Evolutionary conservation across 2,113 vertebrate species (phyloP).

Genomic region (Tichodroma muraria): DNA sequence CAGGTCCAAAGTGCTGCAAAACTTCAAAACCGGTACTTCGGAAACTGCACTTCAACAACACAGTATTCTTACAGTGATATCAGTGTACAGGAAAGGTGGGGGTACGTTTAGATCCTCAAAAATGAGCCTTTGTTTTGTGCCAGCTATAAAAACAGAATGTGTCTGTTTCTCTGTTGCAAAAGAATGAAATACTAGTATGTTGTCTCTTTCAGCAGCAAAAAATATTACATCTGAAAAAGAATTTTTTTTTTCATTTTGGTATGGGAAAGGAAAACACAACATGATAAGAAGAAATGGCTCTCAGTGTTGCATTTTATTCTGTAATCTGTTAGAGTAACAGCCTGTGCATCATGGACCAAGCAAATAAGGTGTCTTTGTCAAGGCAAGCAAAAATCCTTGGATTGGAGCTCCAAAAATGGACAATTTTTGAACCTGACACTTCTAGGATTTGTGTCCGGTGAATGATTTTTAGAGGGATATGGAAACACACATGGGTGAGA

Average conservation of each 20-base stretch:
- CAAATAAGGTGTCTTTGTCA: neutral
- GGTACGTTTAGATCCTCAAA: neutral
- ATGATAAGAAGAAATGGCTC: neutral
- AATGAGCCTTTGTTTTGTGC: neutral
- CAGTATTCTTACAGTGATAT: neutral
- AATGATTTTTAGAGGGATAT: neutral
- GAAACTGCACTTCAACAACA: neutral
- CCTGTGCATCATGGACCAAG: neutral
- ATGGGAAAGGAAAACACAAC: neutral
- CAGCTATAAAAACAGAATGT: neutral
- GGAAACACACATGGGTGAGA: neutral
- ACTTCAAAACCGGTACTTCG: neutral
- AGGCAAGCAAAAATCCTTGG: neutral
- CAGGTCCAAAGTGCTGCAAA: neutral
- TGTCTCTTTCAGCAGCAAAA: neutral
- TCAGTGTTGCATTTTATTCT: neutral
- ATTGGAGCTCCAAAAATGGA: neutral
- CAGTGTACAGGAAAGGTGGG: neutral
- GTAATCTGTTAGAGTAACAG: neutral
- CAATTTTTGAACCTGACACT: neutral
- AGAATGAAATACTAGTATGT: neutral
- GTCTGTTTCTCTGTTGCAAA: neutral
- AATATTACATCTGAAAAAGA: neutral
- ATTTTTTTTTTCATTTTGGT: neutral
- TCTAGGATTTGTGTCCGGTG: neutral